Percentiles rank a stretch among this genome's conserved stretches.
Conservation (phyloP, 2,888 invertebrate genomes). For the Eurois occulta region DNA sequence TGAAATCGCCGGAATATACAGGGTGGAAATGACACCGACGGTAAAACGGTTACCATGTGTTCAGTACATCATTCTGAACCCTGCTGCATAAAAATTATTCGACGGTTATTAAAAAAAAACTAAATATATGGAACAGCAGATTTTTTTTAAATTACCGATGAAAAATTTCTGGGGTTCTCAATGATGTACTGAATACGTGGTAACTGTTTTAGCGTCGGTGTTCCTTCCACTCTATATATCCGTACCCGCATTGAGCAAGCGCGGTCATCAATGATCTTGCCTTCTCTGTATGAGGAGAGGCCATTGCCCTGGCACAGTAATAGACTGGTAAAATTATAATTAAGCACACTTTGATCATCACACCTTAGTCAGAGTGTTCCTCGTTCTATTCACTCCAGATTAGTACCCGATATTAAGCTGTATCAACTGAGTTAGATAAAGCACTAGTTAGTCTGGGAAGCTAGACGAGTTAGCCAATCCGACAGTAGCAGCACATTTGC, state of each 20-base stretch:
- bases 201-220: too few species aligned
- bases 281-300: not conserved
- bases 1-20: not conserved
- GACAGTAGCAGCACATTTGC: conserved; percentile 30
- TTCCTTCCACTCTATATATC: not conserved
- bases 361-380: not conserved
- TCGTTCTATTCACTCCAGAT: not conserved
- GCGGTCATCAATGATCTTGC: not conserved
- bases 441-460: conserved; percentile 26
- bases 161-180: too few species aligned
- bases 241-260: not conserved
- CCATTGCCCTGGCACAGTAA: not conserved
- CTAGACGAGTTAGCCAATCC: conserved; percentile 26
- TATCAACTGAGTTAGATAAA: conserved; percentile 21
- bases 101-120: too few species aligned
- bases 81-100: too few species aligned
- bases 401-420: conserved; percentile 1
- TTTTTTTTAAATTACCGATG: too few species aligned
- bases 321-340: not conserved
- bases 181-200: too few species aligned
- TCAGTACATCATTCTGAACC: too few species aligned
- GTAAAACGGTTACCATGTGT: too few species aligned
- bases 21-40: too few species aligned
- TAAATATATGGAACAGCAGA: too few species aligned
- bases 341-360: not conserved